phyloP scores from a whole-genome alignment of 2,113 vertebrate genomes.

The Phyllostomus discolor region DNA sequence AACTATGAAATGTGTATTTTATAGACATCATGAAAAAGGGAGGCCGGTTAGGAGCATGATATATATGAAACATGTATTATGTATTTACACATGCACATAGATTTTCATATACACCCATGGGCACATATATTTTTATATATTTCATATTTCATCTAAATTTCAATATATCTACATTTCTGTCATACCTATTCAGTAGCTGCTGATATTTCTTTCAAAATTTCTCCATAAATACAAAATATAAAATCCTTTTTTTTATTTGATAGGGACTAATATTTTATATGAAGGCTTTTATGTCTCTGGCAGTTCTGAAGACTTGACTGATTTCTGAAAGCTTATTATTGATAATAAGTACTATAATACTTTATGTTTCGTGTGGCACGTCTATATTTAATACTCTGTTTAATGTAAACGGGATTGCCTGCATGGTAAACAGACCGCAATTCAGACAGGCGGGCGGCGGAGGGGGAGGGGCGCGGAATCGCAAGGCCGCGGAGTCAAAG shows the following conservation, averaged over 20 bases:
- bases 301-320: not conserved
- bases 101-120: not conserved
- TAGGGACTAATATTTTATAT: not conserved
- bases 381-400: not conserved
- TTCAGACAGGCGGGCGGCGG: not conserved
- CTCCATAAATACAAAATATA: not conserved
- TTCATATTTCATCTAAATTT: not conserved
- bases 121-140: not conserved
- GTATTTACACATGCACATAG: not conserved
- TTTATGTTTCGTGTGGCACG: not conserved
- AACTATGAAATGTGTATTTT: not conserved
- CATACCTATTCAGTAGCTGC: not conserved
- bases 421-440: not conserved
- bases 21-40: not conserved
- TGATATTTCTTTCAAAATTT: not conserved
- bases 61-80: not conserved
- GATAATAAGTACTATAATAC: not conserved
- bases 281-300: not conserved
- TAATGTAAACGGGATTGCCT: not conserved
- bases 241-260: constrained; percentile 1
- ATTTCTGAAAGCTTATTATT: not conserved
- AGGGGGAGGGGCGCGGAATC: not conserved
- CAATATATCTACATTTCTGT: not conserved
- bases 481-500: not conserved
- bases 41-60: not conserved